These are phyloP conservation scores for Gasterosteus aculeatus DNA, from an alignment of 2,113 vertebrate species.

Conservation along the genomic window DNA sequence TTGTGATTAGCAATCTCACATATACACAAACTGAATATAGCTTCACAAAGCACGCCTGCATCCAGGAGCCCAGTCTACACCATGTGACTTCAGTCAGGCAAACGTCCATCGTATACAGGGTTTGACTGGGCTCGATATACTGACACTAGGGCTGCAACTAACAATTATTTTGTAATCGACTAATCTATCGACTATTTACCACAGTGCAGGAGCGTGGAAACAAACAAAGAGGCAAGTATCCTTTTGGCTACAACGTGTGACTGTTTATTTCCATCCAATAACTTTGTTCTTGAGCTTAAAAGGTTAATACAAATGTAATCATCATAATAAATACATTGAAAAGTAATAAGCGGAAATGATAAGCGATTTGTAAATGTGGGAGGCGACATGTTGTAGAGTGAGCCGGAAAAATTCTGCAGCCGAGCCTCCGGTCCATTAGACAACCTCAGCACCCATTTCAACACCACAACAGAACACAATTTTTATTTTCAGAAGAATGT, in stretches of 20 bases:
- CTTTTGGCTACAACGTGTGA: no score
- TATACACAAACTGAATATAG: slow-evolving; percentile 8
- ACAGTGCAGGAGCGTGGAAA: no score
- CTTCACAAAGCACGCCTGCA: background rate
- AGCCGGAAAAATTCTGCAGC: slow-evolving; percentile 60
- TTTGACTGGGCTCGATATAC: background rate
- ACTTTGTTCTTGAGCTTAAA: no score
- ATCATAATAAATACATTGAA: no score
- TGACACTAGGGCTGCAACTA: no score
- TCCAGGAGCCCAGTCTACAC: slow-evolving; percentile 10
- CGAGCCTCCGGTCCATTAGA: slow-evolving; percentile 66
- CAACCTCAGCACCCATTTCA: slow-evolving; percentile 59
- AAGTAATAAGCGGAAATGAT: no score
- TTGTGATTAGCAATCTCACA: background rate
- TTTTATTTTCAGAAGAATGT: no score
- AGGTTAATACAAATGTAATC: no score
- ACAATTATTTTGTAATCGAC: no score
- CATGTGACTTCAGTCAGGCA: slow-evolving; percentile 7
- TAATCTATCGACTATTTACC: no score
- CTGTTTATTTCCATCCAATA: no score
- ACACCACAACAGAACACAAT: slow-evolving; percentile 67
- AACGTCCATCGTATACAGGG: slow-evolving; percentile 4
- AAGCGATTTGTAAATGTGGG: slow-evolving; percentile 34
- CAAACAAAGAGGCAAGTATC: no score
- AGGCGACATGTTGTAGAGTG: slow-evolving; percentile 37